Base-by-base conservation (phyloP, 2,888 invertebrate genomes). In the Galerucella calmariensis region DNA sequence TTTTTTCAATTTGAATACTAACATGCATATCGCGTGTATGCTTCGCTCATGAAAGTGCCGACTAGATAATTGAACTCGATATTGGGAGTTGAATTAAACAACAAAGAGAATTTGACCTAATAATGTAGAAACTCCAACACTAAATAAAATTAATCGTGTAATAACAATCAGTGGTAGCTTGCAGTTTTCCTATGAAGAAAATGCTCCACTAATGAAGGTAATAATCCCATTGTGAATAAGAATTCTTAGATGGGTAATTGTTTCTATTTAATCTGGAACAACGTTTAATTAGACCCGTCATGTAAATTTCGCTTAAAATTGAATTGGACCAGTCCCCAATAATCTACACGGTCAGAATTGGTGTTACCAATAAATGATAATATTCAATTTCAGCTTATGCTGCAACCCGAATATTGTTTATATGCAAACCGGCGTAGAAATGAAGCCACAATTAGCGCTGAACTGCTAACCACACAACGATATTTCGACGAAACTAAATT, bases 11-110 rank as follows among this genome's bases (percentile, higher is more conserved):
- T 62, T 62, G 41, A 41, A 62, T 41, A 41, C 62, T 35, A 62
- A 62, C 62, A 62, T 62, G 62, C 62, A 44, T 62, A 62, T 62
- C 62, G 62, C 62, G 62, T 62, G 62, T 62, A 35, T 16, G 35
- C 16, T 12, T 62, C 35, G n/a, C 16, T 62, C n/a, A 62, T 62
- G 41, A 41, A 62, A 62, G 41, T 62, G 62, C 62, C 41, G 14
- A 35, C 62, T 41, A 62, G 24, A 27, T 62, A 62, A 62, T 62
- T 62, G 62, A 62, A 62, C 62, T 61, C 61, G 27, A 24, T 61
- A 61, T 27, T 61, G 35, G 61, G 12, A 48, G 56, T 56, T 12
- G 41, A 62, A 41, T 41, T 62, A n/a, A 41, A 62, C 62, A 62
- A 35, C 62, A 41, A n/a, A 62, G 24, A 8, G 62, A n/a, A 62